A percentile compares a stretch with the other conserved stretches of the same genome.
Evolutionary conservation across 2,888 invertebrate species (phyloP).

Genomic region (Nemurella pictetii): DNA sequence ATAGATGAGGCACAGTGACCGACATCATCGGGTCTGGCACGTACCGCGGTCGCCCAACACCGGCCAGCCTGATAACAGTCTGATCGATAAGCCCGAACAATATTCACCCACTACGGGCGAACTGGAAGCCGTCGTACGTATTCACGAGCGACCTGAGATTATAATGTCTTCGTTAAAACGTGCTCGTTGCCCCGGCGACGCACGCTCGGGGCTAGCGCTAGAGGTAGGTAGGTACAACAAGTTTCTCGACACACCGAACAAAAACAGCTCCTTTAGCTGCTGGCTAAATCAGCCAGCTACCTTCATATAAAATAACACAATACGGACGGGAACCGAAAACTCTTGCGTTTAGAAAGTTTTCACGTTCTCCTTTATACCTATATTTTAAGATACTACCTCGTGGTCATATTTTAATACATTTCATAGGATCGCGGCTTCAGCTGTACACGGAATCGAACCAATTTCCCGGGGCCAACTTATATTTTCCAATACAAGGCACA

Average conservation of each 20-base stretch:
- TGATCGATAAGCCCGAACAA: neutral
- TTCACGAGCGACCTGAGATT: neutral
- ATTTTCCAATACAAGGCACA: neutral
- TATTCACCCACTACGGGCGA: neutral
- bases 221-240: neutral
- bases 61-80: neutral
- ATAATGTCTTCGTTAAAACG: neutral
- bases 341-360: neutral
- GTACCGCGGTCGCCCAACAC: neutral
- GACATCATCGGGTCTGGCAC: neutral
- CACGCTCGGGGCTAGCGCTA: too few species aligned
- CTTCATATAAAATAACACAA: neutral
- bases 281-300: neutral
- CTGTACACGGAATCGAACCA: neutral
- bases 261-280: neutral
- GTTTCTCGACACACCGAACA: neutral
- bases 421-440: neutral
- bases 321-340: neutral
- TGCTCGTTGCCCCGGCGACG: neutral
- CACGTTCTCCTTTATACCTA: too few species aligned
- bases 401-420: neutral
- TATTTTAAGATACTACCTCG: neutral
- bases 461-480: neutral
- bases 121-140: neutral
- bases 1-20: neutral